Base-by-base conservation (phyloP, 1,140 invertebrate genomes). In the Drosophila subobscura region DNA sequence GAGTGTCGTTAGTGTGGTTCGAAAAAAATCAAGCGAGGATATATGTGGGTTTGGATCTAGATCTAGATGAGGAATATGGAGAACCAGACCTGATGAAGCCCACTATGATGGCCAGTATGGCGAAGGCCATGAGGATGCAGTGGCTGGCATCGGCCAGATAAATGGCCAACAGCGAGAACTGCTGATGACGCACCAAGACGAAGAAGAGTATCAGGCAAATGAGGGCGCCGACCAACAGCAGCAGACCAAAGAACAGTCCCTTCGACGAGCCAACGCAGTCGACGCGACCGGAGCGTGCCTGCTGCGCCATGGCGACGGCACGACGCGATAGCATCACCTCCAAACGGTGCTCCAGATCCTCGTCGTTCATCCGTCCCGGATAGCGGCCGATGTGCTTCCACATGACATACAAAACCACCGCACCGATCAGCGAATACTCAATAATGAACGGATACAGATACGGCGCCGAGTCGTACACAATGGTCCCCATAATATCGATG, bases 401-500 rank as follows among this genome's bases (percentile, higher is more conserved):
- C 95, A 99, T 99, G 45, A 99, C 97, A 91, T 98, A 99, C 80
- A 99, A 96, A 22, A 99, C 97, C 51, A 98, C 98, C 22, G 98
- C 98, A 16, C 97, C 98, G 90, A 99, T 99, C 46, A 99, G 92
- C 64, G 97, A 98, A 92, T 99, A 99, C 91, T 99, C 97, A 81
- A 99, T 98, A 74, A 99, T 99, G 91, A 98, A 98, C 1, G 98
- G 98, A 92, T 97, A 99, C 20, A 99, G 93, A 91, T 98, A 99
- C 1, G 97, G 97, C 4, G 97, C 96, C 2, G 97, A 96, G 84
- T 98, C 96, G 72, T 96, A 95, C 0, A 98, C 96, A 65, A 98
- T 97, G 12, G 95, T 97, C 33, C 97, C 97, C 97, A 98, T 98
- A 72, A 98, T 97, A 85, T 97, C 97, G 49, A 95, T 94, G 10